Percentiles rank a stretch among this genome's conserved stretches.
Conservation (phyloP, 2,888 invertebrate genomes). For the Penaeus monodon region DNA sequence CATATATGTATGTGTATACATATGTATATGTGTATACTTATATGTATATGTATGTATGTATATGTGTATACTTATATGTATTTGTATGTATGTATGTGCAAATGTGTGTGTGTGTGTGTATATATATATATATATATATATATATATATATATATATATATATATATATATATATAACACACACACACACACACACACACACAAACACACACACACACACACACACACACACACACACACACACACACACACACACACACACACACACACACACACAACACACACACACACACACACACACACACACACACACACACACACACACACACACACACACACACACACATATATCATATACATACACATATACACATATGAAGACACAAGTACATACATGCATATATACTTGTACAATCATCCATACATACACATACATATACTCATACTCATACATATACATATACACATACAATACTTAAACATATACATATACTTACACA, state of each 20-base stretch:
- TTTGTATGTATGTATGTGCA: conserved; percentile 35
- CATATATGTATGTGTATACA: conserved; percentile 27
- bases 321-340: conserved; percentile 10
- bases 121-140: conserved; percentile 33
- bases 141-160: conserved; percentile 33
- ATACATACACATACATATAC: conserved; percentile 31
- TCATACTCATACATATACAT: conserved; percentile 25
- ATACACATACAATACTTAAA: conserved; percentile 32
- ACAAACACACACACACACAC: conserved; percentile 17
- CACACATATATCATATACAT: not conserved
- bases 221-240: not conserved
- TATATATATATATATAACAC: conserved; percentile 34
- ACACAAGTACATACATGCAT: conserved; percentile 14
- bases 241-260: not conserved
- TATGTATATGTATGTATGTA: conserved; percentile 31
- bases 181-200: conserved; percentile 32
- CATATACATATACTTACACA: conserved; percentile 37
- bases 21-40: conserved; percentile 24
- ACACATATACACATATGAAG: not conserved
- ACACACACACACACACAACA: not conserved
- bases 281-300: not conserved
- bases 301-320: conserved; percentile 6
- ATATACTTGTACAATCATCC: not conserved
- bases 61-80: conserved; percentile 39
- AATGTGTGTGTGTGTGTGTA: conserved; percentile 24